Percentiles rank a stretch among this genome's conserved stretches.
Evolutionary conservation across 2,113 vertebrate species (phyloP).

Genomic region (Setophaga coronata): DNA sequence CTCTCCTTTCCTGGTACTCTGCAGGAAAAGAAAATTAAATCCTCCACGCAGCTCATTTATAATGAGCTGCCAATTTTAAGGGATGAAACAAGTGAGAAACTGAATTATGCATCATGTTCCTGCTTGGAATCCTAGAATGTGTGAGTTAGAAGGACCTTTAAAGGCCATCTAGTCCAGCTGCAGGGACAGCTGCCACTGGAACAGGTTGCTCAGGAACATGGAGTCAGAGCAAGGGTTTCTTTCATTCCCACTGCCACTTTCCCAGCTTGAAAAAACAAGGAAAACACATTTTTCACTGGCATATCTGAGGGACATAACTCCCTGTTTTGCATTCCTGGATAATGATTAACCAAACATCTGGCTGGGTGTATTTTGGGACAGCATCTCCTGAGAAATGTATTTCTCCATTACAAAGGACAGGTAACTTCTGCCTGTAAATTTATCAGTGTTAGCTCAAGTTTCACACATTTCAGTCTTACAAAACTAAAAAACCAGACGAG

Average conservation of each 20-base stretch:
- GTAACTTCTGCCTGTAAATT: neutral
- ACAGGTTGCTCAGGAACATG: neutral
- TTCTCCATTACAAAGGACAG: neutral
- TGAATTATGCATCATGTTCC: neutral
- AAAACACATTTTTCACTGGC: neutral
- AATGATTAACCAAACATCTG: neutral
- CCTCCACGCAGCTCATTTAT: neutral
- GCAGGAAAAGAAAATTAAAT: neutral
- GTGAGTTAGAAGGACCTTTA: neutral
- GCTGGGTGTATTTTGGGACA: neutral
- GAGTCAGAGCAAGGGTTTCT: neutral
- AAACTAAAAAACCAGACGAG: neutral
- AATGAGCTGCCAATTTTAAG: neutral
- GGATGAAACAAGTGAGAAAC: neutral
- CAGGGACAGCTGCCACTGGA: neutral
- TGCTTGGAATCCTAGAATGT: neutral
- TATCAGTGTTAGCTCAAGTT: neutral
- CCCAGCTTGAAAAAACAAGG: neutral
- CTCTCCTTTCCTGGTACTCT: neutral
- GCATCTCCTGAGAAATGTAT: neutral
- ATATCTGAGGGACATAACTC: fast-evolving
- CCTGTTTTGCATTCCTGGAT: neutral
- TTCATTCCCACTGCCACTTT: neutral
- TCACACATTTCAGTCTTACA: neutral
- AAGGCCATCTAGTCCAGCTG: neutral